Percentiles rank a stretch among this genome's conserved stretches.
Conservation (phyloP, 2,797 vertebrate genomes). For the Gallinago stenura region DNA sequence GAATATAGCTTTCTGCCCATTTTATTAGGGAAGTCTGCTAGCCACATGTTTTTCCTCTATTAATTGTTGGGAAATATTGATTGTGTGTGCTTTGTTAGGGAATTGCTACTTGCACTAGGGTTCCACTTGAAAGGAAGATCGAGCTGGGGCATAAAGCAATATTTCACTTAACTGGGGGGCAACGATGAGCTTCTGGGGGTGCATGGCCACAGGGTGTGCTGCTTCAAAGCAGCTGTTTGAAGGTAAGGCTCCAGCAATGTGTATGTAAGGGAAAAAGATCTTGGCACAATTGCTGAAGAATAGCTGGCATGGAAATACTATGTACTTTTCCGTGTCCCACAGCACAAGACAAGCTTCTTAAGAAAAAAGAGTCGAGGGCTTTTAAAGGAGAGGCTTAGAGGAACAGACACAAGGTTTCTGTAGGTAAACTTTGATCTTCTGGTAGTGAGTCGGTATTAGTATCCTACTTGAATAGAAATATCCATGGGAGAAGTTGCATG, state of each 20-base stretch:
- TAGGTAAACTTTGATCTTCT: neutral
- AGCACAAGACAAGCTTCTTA: neutral
- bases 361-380: neutral
- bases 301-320: neutral
- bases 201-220: accelerated
- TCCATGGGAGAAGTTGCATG: neutral
- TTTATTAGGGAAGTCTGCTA: neutral
- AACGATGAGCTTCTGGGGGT: neutral
- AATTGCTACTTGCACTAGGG: neutral
- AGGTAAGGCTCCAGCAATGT: neutral
- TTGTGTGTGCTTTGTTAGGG: neutral
- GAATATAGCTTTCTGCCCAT: neutral
- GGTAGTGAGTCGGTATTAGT: neutral
- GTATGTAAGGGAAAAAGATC: neutral
- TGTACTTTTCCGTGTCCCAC: neutral
- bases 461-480: neutral
- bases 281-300: neutral
- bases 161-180: neutral
- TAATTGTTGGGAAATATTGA: neutral
- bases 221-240: neutral
- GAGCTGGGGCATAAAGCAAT: neutral
- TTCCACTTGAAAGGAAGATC: neutral
- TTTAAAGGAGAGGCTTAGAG: neutral
- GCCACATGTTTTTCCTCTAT: neutral
- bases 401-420: neutral